Conservation (phyloP, 2,797 vertebrate genomes). For the Kryptolebias ocellatus region DNA sequence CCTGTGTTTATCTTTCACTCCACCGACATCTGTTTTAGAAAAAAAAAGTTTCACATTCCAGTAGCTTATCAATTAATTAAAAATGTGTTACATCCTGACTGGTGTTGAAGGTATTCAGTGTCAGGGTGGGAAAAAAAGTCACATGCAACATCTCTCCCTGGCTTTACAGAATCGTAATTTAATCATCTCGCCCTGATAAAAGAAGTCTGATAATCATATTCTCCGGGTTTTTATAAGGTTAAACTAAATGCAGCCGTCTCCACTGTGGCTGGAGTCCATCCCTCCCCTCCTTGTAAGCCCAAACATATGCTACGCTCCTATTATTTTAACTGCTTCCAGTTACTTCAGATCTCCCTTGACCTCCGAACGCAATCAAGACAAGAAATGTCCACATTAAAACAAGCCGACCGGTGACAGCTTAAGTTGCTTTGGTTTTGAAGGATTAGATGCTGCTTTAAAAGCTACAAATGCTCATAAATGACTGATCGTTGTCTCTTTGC, state of each 20-base stretch:
- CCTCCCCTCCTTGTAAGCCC: slow-evolving; percentile 72
- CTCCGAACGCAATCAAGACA: slow-evolving; percentile 87
- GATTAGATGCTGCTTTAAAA: slow-evolving; percentile 23
- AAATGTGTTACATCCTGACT: neutral
- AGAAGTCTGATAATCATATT: too few relatives aligned
- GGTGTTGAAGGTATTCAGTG: neutral
- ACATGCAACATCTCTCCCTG: neutral
- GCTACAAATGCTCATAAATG: slow-evolving; percentile 20
- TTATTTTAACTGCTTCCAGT: slow-evolving; percentile 94
- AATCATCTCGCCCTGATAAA: neutral
- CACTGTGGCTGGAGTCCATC: slow-evolving; percentile 33
- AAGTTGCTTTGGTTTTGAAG: slow-evolving; percentile 59
- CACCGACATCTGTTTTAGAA: too few relatives aligned
- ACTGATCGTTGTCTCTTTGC: slow-evolving; percentile 13
- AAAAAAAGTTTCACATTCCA: too few relatives aligned
- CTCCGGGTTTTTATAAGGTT: too few relatives aligned
- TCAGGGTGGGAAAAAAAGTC: neutral
- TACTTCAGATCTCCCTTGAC: slow-evolving; percentile 87
- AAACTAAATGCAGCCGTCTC: too few relatives aligned
- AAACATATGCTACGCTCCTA: slow-evolving; percentile 85
- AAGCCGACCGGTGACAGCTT: slow-evolving; percentile 58
- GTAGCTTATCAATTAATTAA: too few relatives aligned
- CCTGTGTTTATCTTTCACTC: too few relatives aligned
- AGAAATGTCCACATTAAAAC: slow-evolving; percentile 76
- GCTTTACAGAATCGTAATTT: neutral